These are phyloP conservation scores for Ostrea edulis DNA, from an alignment of 1,140 invertebrate species.

Conservation along the genomic window DNA sequence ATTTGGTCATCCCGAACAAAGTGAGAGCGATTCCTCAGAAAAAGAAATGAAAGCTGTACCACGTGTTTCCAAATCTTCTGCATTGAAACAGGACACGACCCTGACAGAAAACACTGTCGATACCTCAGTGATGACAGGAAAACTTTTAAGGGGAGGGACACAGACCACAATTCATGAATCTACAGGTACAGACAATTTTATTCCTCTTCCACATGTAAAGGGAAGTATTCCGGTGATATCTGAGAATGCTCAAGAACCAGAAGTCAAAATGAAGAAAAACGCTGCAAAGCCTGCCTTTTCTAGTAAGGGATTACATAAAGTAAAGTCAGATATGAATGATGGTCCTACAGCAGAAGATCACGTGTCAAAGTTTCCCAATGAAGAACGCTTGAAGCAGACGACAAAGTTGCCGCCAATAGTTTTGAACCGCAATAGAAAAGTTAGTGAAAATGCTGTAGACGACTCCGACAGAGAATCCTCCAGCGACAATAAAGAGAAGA, in stretches of 20 bases:
- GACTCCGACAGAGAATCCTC: neutral
- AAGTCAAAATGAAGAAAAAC: conserved; percentile 18
- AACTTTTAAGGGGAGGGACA: conserved; percentile 12
- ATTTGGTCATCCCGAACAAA: neutral
- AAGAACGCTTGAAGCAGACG: neutral
- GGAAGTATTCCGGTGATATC: neutral
- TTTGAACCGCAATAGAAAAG: conserved; percentile 4
- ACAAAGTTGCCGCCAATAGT: conserved; percentile 37
- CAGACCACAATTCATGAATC: conserved; percentile 17
- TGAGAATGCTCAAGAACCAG: neutral
- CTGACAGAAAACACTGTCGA: neutral
- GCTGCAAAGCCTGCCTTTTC: conserved; percentile 28
- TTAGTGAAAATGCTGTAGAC: conserved; percentile 21
- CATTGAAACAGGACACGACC: neutral
- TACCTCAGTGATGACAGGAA: neutral
- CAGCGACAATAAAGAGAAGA: neutral
- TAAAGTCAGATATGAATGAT: neutral
- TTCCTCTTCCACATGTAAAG: conserved; percentile 21
- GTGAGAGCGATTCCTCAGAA: conserved; percentile 16
- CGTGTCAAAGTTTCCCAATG: neutral
- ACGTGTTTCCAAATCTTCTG: neutral
- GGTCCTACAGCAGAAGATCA: neutral
- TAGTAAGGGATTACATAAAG: conserved; percentile 25
- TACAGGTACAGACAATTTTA: neutral
- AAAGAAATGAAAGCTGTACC: conserved; percentile 7